Percentiles rank a stretch among this genome's conserved stretches.
These are phyloP conservation scores for Strigamia maritima DNA, from an alignment of 2,888 invertebrate species.

Conservation along the genomic window DNA sequence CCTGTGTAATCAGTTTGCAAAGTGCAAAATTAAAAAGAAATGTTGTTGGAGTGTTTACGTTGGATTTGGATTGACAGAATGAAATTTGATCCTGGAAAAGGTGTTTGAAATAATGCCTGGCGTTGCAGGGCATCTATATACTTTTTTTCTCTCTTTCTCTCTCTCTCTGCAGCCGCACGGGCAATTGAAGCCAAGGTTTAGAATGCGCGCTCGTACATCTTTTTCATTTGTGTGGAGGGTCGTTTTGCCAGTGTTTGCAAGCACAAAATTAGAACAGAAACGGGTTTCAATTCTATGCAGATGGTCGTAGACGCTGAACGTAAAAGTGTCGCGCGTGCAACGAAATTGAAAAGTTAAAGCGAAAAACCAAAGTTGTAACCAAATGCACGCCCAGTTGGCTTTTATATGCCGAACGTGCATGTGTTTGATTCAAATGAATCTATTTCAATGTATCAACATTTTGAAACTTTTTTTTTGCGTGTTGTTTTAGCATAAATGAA, in stretches of 20 bases:
- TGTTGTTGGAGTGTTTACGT: no score
- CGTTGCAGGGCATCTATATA: background rate
- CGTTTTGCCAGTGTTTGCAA: background rate
- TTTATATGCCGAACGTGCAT: slow-evolving; percentile 1
- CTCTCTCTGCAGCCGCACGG: background rate
- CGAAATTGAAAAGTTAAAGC: slow-evolving; percentile 23
- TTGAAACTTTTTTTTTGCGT: background rate
- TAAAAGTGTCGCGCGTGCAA: slow-evolving; percentile 9
- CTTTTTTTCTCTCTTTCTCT: no score
- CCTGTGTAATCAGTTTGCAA: no score
- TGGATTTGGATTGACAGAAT: no score
- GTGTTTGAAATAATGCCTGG: background rate
- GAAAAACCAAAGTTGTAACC: slow-evolving; percentile 22
- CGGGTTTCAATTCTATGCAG: slow-evolving; percentile 10
- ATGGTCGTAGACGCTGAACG: background rate
- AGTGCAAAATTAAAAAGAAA: no score
- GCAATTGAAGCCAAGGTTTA: background rate
- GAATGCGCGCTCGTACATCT: background rate
- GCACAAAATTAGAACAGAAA: background rate
- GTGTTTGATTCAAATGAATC: background rate
- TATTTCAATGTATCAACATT: background rate
- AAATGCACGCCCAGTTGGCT: slow-evolving; percentile 20
- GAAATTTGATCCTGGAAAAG: no score
- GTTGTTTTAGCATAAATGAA: no score
- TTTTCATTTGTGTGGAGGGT: slow-evolving; percentile 4